Evolutionary conservation across 2,888 invertebrate genomes (phyloP), one percentile per base, ranked within the genome.

Genomic region (Perithous albicinctus): DNA sequence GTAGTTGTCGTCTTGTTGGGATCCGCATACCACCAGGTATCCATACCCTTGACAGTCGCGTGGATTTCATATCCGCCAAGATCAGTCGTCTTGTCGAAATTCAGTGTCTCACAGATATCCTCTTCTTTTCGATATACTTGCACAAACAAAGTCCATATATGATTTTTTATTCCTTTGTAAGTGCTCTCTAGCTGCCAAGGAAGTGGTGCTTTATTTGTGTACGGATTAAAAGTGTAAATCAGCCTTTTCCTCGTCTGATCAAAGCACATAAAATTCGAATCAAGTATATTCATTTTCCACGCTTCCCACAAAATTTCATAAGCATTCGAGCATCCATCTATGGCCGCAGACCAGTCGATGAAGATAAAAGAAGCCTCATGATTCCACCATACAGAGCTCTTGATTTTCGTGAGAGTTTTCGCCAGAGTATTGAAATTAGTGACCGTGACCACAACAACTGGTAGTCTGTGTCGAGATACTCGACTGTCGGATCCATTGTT

Each of bases 211-310:
- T 20, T 8, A 2, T 64, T 56, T 0, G 74, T 77, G 75, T 72
- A 86, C 5, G 85, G 87, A 66, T 85, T 83, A 69, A 61, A 85
- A 7, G 79, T 82, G 67, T 85, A 86, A 29, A 82, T 46, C 7
- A 56, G 38, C 5, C 56, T 20, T 1, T 20, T 61, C 6, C 76
- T 61, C 2, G 10, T 35, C 1, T 70, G 35, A 23, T 84, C 63
- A 1, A 63, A 8, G 46, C 87, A 87, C 2, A 83, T 43, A 43
- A 80, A 86, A 0, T 67, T 56, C 10, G 82, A 77, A 6, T 75
- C n/a, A 4, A 85, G 64, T 1, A 86, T 46, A 66, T 86, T 82
- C 12, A 43, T 32, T 1, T 75, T 35, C 86, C 86, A 86, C 4
- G 61, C 69, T 18, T 43, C 64, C 41, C 23, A 29, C 5, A 87